phyloP scores from a whole-genome alignment of 1,140 invertebrate species.

The Ridgeia piscesae region DNA sequence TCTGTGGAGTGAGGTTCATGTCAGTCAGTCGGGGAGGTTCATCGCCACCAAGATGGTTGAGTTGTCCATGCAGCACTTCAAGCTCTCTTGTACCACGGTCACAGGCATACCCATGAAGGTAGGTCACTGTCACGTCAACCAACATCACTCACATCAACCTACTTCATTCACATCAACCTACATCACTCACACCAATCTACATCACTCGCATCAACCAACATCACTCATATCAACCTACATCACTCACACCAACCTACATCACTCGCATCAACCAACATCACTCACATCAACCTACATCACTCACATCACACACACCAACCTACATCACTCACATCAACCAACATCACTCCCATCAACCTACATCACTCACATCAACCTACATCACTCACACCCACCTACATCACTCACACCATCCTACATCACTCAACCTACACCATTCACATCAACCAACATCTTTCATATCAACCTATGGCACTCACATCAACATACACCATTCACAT shows the following conservation, averaged over 20 bases:
- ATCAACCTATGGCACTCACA: background rate
- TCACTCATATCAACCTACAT: background rate
- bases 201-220: background rate
- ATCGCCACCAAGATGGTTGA: conserved; percentile 57
- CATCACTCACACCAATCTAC: conserved; percentile 4
- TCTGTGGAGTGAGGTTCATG: conserved; percentile 71
- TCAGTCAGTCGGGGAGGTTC: conserved; percentile 67
- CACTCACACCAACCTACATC: background rate
- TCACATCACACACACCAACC: conserved; percentile 67
- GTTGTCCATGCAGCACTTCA: conserved; percentile 72
- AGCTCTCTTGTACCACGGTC: conserved; percentile 91
- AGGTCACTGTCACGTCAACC: conserved; percentile 41
- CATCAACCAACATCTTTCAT: background rate
- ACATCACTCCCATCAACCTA: background rate
- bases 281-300: background rate
- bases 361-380: background rate
- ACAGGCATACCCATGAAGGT: conserved; percentile 98
- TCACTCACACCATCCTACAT: background rate
- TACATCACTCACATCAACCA: background rate
- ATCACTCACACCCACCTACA: background rate
- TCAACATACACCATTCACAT: background rate
- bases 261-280: background rate
- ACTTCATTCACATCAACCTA: background rate
- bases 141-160: conserved; percentile 87
- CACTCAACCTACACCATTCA: background rate